phyloP scores from a whole-genome alignment of 2,797 vertebrate genomes.

The Galagoides demidoff region DNA sequence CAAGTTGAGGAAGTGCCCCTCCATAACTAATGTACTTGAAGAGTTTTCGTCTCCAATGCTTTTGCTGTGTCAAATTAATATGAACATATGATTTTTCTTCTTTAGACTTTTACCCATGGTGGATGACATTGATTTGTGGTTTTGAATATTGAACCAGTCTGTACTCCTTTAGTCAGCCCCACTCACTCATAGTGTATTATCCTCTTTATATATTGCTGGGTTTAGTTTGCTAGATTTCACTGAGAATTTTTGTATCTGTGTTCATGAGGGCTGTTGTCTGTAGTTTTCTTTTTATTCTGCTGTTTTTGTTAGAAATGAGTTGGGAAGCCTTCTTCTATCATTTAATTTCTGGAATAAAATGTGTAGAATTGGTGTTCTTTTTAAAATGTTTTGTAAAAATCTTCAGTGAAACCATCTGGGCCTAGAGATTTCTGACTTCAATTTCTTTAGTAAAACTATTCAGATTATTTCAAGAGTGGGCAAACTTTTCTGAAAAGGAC shows the following conservation, averaged over 20 bases:
- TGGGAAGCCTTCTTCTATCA: neutral
- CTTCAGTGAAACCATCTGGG: neutral
- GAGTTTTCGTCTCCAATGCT: neutral
- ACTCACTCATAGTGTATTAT: neutral
- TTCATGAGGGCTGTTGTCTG: neutral
- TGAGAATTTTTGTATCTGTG: neutral
- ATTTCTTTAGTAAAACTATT: neutral
- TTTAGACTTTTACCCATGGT: neutral
- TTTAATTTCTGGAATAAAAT: constrained; percentile 10
- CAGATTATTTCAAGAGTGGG: constrained; percentile 16
- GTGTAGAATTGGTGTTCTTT: neutral
- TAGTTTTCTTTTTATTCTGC: neutral
- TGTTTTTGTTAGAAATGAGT: neutral
- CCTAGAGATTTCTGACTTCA: neutral
- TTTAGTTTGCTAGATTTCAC: neutral
- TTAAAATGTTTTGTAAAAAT: neutral
- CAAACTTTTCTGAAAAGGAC: neutral
- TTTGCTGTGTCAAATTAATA: neutral
- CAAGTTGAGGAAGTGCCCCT: neutral
- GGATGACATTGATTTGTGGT: neutral
- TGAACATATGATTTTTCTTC: neutral
- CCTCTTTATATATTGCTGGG: neutral
- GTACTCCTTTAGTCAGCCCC: neutral
- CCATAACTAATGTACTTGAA: neutral
- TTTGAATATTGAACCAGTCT: neutral